phyloP scores from a whole-genome alignment of 2,797 vertebrate species.

The Gallinago solitaria region DNA sequence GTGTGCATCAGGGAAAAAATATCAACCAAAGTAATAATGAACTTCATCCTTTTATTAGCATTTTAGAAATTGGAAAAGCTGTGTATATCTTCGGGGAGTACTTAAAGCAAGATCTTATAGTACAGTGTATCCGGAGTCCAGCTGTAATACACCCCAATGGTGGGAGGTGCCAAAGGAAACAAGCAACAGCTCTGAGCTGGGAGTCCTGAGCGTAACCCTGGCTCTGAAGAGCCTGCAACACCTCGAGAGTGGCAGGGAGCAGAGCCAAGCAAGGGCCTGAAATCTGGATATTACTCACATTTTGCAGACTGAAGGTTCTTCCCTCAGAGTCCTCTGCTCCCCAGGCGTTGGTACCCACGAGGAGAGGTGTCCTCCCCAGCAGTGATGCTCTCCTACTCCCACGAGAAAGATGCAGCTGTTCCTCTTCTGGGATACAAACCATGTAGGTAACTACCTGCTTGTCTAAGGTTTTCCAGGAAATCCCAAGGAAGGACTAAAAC shows the following conservation, averaged over 20 bases:
- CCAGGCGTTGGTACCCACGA: too few species aligned
- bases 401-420: neutral
- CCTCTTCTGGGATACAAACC: neutral
- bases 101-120: neutral
- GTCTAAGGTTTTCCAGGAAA: neutral
- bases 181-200: neutral
- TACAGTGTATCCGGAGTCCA: neutral
- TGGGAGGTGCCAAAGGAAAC: neutral
- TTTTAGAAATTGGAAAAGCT: neutral
- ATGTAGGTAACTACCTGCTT: neutral
- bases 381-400: rapidly evolving
- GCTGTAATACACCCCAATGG: rapidly evolving
- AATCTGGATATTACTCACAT: neutral
- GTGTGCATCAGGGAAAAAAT: neutral
- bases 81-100: neutral
- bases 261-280: neutral
- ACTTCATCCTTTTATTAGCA: neutral
- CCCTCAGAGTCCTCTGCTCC: neutral
- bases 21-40: neutral
- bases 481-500: neutral
- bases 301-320: neutral
- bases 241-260: neutral
- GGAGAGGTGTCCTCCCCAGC: neutral
- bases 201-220: rapidly evolving
- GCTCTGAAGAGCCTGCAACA: neutral